These are phyloP conservation scores for Pocillopora grandis DNA, from an alignment of 92 coral and sea anemone genomes.

Conservation along the genomic window DNA sequence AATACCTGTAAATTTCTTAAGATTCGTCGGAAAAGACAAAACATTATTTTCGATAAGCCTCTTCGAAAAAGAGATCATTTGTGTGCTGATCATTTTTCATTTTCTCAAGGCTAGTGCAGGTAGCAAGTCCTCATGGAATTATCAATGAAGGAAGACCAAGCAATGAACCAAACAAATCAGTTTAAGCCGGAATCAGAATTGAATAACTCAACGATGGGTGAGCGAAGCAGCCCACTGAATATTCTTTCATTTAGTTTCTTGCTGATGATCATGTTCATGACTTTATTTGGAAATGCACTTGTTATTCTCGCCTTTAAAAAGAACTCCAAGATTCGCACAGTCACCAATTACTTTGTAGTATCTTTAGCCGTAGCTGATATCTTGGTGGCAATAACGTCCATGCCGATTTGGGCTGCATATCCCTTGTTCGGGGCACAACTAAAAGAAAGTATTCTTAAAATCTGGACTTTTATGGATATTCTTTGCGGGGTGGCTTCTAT, in stretches of 20 bases:
- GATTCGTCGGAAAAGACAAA: too few relatives aligned
- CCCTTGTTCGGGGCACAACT: slow-evolving; percentile 58
- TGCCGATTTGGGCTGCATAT: slow-evolving; percentile 89
- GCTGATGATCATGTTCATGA: slow-evolving; percentile 60
- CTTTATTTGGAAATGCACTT: slow-evolving; percentile 79
- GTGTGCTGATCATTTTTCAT: too few relatives aligned
- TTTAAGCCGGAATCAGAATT: neutral
- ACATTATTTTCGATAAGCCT: too few relatives aligned
- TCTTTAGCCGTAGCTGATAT: slow-evolving; percentile 86
- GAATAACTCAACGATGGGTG: slow-evolving; percentile 1
- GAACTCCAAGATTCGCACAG: slow-evolving; percentile 72
- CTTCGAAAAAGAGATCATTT: too few relatives aligned
- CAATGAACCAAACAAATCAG: slow-evolving; percentile 2
- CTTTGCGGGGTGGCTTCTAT: slow-evolving; percentile 90
- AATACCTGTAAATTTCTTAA: too few relatives aligned
- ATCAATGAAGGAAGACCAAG: neutral
- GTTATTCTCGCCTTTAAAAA: slow-evolving; percentile 83
- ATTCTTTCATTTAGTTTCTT: slow-evolving; percentile 72
- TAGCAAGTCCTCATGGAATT: slow-evolving; percentile 4
- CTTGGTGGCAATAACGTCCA: slow-evolving; percentile 64
- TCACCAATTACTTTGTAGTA: slow-evolving; percentile 90
- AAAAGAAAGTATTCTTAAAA: slow-evolving; percentile 29
- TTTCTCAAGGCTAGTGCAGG: neutral
- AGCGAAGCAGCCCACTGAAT: slow-evolving; percentile 52
- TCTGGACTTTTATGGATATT: slow-evolving; percentile 88